A percentile compares a stretch with the other conserved stretches of the same genome.
These are phyloP conservation scores for Typhlomys cinereus DNA, from an alignment of 2,113 vertebrate species.

Conservation along the genomic window DNA sequence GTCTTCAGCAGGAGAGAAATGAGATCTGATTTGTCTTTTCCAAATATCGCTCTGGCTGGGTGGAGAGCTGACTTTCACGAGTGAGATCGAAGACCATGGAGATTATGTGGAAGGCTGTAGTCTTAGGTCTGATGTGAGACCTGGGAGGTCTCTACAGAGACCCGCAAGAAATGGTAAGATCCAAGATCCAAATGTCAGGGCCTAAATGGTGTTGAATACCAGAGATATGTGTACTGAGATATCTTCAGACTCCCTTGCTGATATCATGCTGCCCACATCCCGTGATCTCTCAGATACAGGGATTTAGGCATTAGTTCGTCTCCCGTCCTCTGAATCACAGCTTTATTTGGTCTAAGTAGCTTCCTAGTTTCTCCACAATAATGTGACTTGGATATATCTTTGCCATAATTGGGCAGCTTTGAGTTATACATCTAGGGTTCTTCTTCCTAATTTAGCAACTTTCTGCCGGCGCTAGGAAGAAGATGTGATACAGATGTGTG, in stretches of 20 bases:
- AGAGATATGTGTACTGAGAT: neutral
- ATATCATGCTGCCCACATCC: neutral
- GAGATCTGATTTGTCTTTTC: neutral
- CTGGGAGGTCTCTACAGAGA: neutral
- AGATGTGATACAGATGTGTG: neutral
- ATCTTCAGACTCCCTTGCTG: too few species aligned
- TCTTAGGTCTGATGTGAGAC: neutral
- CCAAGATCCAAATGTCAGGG: neutral
- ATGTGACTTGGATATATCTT: neutral
- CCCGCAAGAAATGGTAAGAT: neutral
- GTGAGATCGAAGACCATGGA: neutral
- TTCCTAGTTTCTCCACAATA: neutral
- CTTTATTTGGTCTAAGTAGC: neutral
- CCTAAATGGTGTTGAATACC: neutral
- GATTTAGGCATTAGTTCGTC: neutral
- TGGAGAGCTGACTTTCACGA: neutral
- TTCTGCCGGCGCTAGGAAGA: neutral
- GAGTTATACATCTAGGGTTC: neutral
- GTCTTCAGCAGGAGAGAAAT: neutral
- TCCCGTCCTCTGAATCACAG: neutral
- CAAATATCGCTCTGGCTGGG: neutral
- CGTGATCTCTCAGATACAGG: neutral
- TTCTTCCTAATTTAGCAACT: neutral
- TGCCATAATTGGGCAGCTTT: neutral
- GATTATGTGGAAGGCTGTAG: neutral